Percentiles rank a stretch among this genome's conserved stretches.
These are phyloP conservation scores for Dicrostonyx torquatus DNA, from an alignment of 2,797 vertebrate genomes.

Conservation along the genomic window DNA sequence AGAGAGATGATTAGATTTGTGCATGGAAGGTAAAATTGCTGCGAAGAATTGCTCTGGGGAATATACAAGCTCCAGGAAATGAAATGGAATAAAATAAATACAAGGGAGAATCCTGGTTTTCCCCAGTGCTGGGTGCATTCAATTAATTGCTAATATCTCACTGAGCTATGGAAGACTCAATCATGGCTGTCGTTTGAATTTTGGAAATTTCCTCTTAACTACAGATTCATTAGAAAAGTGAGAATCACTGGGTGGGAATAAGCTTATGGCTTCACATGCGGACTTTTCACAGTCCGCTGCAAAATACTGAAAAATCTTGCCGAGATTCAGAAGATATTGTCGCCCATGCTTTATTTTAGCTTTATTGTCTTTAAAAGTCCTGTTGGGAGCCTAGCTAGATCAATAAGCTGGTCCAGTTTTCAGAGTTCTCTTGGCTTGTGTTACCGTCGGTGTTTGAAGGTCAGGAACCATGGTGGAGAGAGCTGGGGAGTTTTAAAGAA, in stretches of 20 bases:
- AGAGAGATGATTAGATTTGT: slow-evolving; percentile 82
- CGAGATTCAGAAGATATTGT: slow-evolving; percentile 48
- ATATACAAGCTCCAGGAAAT: slow-evolving; percentile 75
- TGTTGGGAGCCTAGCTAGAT: not conserved
- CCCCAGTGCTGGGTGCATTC: slow-evolving; percentile 79
- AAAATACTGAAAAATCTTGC: slow-evolving; percentile 69
- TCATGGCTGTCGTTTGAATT: slow-evolving; percentile 82
- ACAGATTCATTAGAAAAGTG: slow-evolving; percentile 81
- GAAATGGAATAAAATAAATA: slow-evolving; percentile 84
- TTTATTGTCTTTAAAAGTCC: slow-evolving; percentile 27
- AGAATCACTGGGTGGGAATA: slow-evolving; percentile 81
- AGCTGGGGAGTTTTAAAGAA: not conserved
- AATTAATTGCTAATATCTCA: slow-evolving; percentile 86
- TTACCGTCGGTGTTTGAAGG: not conserved
- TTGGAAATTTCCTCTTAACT: slow-evolving; percentile 83
- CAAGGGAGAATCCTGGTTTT: slow-evolving; percentile 78
- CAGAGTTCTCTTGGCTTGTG: not conserved
- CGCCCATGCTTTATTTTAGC: not conserved
- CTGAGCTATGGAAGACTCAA: slow-evolving; percentile 80
- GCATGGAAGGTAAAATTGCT: slow-evolving; percentile 76
- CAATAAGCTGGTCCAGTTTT: not conserved
- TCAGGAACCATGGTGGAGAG: not conserved
- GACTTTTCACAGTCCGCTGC: slow-evolving; percentile 69
- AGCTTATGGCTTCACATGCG: slow-evolving; percentile 79
- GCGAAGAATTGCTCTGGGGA: slow-evolving; percentile 74